These are phyloP conservation scores for Pseudococcus longispinus DNA, from an alignment of 2,888 invertebrate species.

Conservation along the genomic window DNA sequence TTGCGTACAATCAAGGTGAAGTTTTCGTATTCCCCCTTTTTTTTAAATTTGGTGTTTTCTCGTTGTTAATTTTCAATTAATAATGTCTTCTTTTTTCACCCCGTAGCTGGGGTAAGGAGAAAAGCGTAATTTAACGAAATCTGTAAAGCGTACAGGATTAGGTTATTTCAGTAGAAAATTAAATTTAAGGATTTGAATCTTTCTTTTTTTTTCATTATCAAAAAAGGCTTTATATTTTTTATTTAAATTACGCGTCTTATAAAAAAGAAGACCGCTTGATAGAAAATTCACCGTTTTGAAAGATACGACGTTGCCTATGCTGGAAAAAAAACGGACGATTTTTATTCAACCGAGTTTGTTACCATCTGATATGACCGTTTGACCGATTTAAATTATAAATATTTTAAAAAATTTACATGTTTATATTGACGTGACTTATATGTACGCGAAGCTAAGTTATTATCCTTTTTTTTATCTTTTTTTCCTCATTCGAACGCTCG, in stretches of 20 bases:
- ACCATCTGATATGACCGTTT: not conserved
- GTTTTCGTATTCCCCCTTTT: not conserved
- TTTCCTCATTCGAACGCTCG: not conserved
- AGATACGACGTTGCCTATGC: not conserved
- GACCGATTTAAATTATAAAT: conserved; percentile 4
- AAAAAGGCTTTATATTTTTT: conserved; percentile 31
- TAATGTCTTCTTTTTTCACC: not conserved
- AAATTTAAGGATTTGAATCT: conserved; percentile 31
- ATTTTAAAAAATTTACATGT: conserved; percentile 11
- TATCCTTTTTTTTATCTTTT: not conserved
- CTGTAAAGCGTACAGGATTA: conserved; percentile 22
- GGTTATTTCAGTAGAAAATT: conserved; percentile 31
- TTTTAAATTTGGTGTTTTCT: not conserved
- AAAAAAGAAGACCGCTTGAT: not conserved
- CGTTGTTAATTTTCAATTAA: conserved; percentile 28
- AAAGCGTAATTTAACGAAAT: conserved; percentile 17
- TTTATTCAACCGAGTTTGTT: not conserved
- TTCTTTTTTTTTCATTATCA: not conserved
- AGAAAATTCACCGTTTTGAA: conserved; percentile 11
- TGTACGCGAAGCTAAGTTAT: not conserved
- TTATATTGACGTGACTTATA: not conserved
- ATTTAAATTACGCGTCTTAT: conserved; percentile 1
- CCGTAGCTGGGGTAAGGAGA: not conserved
- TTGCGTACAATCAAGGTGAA: not conserved
- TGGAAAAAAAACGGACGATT: not conserved